Evolutionary conservation across 2,113 vertebrate genomes (phyloP), one percentile per base, ranked within the genome.

Genomic region (Callopanchax toddi): DNA sequence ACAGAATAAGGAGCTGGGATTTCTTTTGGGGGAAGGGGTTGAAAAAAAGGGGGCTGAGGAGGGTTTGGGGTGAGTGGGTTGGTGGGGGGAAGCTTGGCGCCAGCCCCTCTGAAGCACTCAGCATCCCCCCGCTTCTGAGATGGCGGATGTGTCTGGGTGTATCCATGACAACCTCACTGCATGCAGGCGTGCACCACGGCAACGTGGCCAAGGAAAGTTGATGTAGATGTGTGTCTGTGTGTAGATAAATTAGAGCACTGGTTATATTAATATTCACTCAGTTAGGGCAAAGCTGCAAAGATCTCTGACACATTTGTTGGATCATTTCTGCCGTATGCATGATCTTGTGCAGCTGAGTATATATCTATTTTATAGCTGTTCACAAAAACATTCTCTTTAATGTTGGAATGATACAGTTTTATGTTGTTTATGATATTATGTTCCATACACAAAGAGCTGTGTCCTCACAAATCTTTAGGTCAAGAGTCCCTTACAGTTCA

Each of bases 111-210:
- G 67, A 89, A 72, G 73, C 77, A 86, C 91, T 85, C 86, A 89
- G 80, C 86, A 78, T 87, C 86, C 83, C 72, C 88, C 93, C 88
- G 81, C 92, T 92, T 92, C 90, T 86, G 72, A 86, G 84, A 78
- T 89, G 81, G 86, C 88, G 90, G 86, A 87, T 91, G 92, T 92
- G 91, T 86, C 85, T 86, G 82, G 78, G 34, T 84, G 91, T 95
- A 93, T 92, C 93, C 92, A 94, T 94, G 93, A 94, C 92, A 95
- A 94, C 93, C 78, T 61, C 71, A 74, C 77, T 89, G 89, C 85
- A 84, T 82, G 78, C 81, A 51, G 74, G 87, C 84, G 79, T 85
- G 63, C 84, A 87, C 81, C 49, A 79, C 80, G 42, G 77, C 78
- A 91, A 89, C 82, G 80, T 84, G 79, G 83, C 64, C 68, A 83